These are phyloP conservation scores for Zonotrichia albicollis DNA, from an alignment of 2,797 vertebrate genomes.

Conservation along the genomic window DNA sequence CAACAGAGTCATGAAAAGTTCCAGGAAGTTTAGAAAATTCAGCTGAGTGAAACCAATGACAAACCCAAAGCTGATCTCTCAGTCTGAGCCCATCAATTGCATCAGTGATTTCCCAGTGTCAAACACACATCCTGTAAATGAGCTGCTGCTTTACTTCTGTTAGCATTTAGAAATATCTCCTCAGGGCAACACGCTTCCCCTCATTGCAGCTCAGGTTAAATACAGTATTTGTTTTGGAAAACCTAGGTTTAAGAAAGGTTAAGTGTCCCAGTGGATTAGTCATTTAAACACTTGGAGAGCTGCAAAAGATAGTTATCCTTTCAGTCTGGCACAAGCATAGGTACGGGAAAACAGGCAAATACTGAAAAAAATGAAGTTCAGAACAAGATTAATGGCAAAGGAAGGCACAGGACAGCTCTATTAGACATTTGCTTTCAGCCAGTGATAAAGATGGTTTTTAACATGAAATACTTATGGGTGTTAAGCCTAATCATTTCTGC, in stretches of 20 bases:
- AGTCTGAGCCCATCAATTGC: neutral
- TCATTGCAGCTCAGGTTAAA: neutral
- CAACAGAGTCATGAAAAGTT: neutral
- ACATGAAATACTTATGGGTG: neutral
- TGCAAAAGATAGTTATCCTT: neutral
- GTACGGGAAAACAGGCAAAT: neutral
- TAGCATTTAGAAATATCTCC: neutral
- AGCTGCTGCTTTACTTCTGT: neutral
- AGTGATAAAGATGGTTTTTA: neutral
- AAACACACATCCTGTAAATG: neutral
- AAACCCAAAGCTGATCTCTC: neutral
- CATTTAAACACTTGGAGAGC: neutral
- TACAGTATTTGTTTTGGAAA: conserved; percentile 4
- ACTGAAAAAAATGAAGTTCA: neutral
- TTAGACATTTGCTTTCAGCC: neutral
- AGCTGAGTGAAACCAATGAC: neutral
- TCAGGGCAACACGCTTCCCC: rapidly evolving
- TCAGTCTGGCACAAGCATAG: neutral
- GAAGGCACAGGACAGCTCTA: neutral
- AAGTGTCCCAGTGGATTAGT: neutral
- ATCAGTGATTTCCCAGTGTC: neutral
- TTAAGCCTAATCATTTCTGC: neutral
- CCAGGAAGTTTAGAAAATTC: neutral
- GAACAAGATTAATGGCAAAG: neutral
- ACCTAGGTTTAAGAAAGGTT: neutral